These are phyloP conservation scores for Schizaphis graminum DNA, from an alignment of 2,888 invertebrate species.

Conservation along the genomic window DNA sequence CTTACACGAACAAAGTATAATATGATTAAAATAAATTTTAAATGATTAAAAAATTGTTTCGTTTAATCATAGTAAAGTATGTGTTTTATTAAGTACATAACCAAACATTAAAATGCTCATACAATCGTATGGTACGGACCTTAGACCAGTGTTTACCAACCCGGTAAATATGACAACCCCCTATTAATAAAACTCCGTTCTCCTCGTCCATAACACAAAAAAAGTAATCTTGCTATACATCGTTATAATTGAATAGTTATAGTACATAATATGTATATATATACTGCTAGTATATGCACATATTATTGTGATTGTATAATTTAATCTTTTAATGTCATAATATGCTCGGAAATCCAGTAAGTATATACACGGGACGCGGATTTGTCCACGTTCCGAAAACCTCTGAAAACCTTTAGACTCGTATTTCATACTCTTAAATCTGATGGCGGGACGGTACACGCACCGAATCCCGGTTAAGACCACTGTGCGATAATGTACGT, in stretches of 20 bases:
- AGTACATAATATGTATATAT: background rate
- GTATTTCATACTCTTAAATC: background rate
- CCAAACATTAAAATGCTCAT: background rate
- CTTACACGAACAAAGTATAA: background rate
- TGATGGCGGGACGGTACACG: background rate
- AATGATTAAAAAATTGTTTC: background rate
- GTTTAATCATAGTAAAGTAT: background rate
- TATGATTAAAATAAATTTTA: background rate
- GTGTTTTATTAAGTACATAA: background rate
- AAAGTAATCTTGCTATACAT: background rate
- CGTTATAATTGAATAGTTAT: background rate
- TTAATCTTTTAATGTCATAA: background rate
- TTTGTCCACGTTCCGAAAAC: background rate
- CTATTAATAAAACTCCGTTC: background rate
- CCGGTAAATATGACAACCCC: background rate
- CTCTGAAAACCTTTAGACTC: background rate
- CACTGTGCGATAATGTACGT: background rate
- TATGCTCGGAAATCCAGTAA: background rate
- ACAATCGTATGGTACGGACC: background rate
- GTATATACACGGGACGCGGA: background rate
- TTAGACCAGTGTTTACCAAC: background rate
- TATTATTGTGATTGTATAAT: background rate
- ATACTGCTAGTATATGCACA: background rate
- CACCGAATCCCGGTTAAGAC: background rate
- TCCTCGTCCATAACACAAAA: too few relatives aligned